Conservation (phyloP, 2,113 vertebrate genomes). For the Nerophis lumbriciformis region DNA sequence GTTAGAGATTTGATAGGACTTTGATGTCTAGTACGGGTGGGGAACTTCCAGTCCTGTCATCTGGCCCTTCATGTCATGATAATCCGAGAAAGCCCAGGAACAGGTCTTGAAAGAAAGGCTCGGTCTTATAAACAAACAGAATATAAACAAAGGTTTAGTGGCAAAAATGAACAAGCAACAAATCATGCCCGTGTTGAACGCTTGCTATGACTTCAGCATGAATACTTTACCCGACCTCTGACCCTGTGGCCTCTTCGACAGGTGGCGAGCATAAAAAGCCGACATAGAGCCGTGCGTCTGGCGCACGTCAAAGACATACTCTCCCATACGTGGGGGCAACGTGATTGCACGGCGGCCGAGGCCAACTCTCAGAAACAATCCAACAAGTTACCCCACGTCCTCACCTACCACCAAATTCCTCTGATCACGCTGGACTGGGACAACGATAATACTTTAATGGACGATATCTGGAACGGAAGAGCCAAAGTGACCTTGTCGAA, state of each 20-base stretch:
- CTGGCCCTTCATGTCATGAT: too few species aligned
- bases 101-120: too few species aligned
- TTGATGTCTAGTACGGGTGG: too few species aligned
- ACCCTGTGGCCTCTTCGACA: constrained; percentile 46
- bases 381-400: constrained; percentile 32
- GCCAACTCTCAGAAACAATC: constrained; percentile 11
- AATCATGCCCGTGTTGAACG: not conserved
- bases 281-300: constrained; percentile 38
- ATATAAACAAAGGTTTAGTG: too few species aligned
- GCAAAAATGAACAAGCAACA: not conserved
- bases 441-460: constrained; percentile 28
- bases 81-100: too few species aligned
- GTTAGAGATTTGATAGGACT: too few species aligned
- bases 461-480: constrained; percentile 25
- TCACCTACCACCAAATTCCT: constrained; percentile 66
- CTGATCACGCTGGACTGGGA: constrained; percentile 59
- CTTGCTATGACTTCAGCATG: constrained; percentile 12
- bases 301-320: constrained; percentile 45
- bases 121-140: too few species aligned
- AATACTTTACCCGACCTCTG: constrained; percentile 29
- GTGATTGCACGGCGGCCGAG: not conserved
- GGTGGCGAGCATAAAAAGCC: constrained; percentile 57
- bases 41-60: too few species aligned
- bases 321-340: constrained; percentile 26
- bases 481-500: constrained; percentile 27